Evolutionary conservation across 1,140 invertebrate species (phyloP).

Genomic region (Chironomus striatipennis): DNA sequence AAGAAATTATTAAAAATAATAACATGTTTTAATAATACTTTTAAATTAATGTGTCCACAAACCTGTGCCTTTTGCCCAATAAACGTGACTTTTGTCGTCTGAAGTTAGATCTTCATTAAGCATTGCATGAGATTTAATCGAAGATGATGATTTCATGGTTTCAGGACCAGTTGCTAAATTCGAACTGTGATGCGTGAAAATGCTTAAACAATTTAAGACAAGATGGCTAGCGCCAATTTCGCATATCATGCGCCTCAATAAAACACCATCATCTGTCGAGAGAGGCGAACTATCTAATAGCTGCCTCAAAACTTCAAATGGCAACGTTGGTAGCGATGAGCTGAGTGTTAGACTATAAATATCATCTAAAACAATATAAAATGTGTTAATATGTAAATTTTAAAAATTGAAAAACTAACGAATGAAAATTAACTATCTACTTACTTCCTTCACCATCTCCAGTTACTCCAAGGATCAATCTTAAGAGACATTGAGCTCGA

Average conservation of each 20-base stretch:
- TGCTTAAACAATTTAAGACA: slow-evolving; percentile 75
- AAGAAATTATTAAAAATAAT: too few species aligned
- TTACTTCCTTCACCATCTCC: slow-evolving; percentile 83
- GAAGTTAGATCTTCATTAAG: slow-evolving; percentile 29
- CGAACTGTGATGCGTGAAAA: slow-evolving; percentile 75
- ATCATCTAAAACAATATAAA: slow-evolving; percentile 50
- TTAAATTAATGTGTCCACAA: too few species aligned
- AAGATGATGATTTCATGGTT: slow-evolving; percentile 31
- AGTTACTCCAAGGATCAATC: slow-evolving; percentile 78
- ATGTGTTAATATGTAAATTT: too few species aligned
- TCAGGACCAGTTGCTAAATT: slow-evolving; percentile 33
- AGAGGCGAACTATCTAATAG: slow-evolving; percentile 69
- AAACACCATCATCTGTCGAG: slow-evolving; percentile 70
- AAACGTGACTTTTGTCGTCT: slow-evolving; percentile 75
- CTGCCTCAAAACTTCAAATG: slow-evolving; percentile 75
- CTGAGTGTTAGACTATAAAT: slow-evolving; percentile 69
- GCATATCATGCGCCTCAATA: slow-evolving; percentile 68
- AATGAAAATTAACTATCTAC: too few species aligned
- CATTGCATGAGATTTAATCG: not conserved
- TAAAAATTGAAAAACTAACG: too few species aligned
- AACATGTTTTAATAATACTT: too few species aligned
- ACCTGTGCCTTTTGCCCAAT: slow-evolving; percentile 92
- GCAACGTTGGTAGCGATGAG: slow-evolving; percentile 68
- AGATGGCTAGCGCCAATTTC: slow-evolving; percentile 76
- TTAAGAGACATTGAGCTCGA: slow-evolving; percentile 73